These are phyloP conservation scores for Galaxea fascicularis DNA, from an alignment of 92 coral and sea anemone species.

Conservation along the genomic window DNA sequence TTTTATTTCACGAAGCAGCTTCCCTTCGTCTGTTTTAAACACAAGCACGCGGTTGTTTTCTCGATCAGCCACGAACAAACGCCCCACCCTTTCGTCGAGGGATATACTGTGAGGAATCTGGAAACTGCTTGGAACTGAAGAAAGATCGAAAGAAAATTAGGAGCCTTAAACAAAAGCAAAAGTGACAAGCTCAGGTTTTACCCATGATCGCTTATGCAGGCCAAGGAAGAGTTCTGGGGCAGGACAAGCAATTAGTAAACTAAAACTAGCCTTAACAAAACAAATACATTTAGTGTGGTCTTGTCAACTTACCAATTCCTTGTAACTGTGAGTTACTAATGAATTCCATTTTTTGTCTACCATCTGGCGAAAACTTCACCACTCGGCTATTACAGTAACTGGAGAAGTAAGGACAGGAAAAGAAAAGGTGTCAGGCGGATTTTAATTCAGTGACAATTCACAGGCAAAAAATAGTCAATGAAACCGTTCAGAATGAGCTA, in stretches of 20 bases:
- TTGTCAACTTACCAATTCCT: slow-evolving; percentile 39
- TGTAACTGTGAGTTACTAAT: slow-evolving; percentile 42
- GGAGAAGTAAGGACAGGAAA: neutral
- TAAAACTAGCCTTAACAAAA: too few species aligned
- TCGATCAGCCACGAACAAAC: slow-evolving; percentile 82
- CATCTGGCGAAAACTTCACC: slow-evolving; percentile 79
- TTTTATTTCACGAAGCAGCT: slow-evolving; percentile 25
- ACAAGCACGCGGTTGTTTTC: slow-evolving; percentile 83
- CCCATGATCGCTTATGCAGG: too few species aligned
- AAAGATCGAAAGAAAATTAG: neutral
- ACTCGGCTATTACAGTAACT: slow-evolving; percentile 93
- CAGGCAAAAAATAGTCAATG: neutral
- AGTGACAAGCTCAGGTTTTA: too few species aligned
- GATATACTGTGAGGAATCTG: slow-evolving; percentile 79
- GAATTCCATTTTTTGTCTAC: slow-evolving; percentile 39
- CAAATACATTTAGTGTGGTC: too few species aligned
- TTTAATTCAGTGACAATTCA: neutral
- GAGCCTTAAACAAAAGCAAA: neutral
- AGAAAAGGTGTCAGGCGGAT: neutral
- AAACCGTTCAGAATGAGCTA: too few species aligned
- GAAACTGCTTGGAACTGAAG: slow-evolving; percentile 51
- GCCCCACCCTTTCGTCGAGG: slow-evolving; percentile 53
- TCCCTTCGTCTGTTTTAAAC: slow-evolving; percentile 60
- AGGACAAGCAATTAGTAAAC: too few species aligned
- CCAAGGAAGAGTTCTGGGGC: too few species aligned